Conservation (phyloP, 64 coral and sea anemone species). For the Porites lutea region DNA sequence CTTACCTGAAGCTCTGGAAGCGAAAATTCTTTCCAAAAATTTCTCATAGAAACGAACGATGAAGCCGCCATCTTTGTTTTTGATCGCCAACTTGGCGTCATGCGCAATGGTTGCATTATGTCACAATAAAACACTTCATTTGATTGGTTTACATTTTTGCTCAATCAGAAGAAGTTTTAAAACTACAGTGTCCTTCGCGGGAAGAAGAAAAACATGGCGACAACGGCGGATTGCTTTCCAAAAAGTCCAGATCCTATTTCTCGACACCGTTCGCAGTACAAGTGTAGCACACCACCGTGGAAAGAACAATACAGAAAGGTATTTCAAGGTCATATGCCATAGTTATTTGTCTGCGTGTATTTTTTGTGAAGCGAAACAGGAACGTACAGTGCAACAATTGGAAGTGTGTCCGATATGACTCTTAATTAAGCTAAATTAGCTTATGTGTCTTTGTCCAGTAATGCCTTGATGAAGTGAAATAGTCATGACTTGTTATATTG, state of each 20-base stretch:
- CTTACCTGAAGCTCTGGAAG: conserved; percentile 93
- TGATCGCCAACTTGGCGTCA: conserved; percentile 57
- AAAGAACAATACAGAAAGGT: conserved; percentile 99
- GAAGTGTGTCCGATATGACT: too few species aligned
- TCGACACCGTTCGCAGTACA: conserved; percentile 83
- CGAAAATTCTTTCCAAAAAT: conserved; percentile 99
- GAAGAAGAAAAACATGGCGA: conserved; percentile 84
- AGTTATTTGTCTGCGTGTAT: too few species aligned
- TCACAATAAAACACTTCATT: background rate
- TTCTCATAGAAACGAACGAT: conserved; percentile 82
- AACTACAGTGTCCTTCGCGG: conserved; percentile 55
- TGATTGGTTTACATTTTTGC: conserved; percentile 46
- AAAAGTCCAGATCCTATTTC: conserved; percentile 77
- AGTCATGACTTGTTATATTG: background rate
- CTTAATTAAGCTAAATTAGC: too few species aligned
- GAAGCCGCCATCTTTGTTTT: conserved; percentile 93
- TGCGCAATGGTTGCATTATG: conserved; percentile 13
- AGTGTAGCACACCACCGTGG: conserved; percentile 94
- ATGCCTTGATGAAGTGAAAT: too few species aligned
- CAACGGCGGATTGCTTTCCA: conserved; percentile 35
- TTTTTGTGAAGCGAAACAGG: too few species aligned
- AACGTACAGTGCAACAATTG: too few species aligned
- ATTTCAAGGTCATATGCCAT: background rate
- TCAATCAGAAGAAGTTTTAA: conserved; percentile 43
- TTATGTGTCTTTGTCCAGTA: too few species aligned